Base-by-base conservation (phyloP, 2,888 invertebrate genomes). In the Tillus elongatus region DNA sequence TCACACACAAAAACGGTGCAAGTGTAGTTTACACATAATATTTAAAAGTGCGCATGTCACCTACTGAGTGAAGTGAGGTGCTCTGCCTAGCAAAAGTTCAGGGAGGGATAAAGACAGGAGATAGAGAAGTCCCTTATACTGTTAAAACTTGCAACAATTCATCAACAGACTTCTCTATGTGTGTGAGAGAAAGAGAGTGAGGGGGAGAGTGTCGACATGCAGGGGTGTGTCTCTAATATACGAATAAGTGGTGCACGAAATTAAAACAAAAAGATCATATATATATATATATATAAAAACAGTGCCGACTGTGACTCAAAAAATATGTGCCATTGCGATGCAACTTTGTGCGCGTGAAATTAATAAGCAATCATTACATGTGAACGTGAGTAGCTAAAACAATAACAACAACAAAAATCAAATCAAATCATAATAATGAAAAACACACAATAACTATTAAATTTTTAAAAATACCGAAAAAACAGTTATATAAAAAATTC, bases 311-410 rank as follows among this genome's bases (percentile, higher is more conserved):
- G 62, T 65, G 64, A 64, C 59, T 64, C 54, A 62, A 66, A 61
- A 61, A 64, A 63, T n/a, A 57, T 56, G 66, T 67, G 66, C 66
- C 65, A 66, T 66, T 64, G 65, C 66, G 62, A 58, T 64, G 64
- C 65, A 64, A 57, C 58, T 61, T 53, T 58, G 64, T 66, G 65
- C 64, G 60, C 59, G 57, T 57, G 55, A 61, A 58, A 54, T 56
- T 58, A 58, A 33, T 58, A 64, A 64, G 64, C 66, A 75, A 76
- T 75, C 75, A 76, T 74, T 76, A 77, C 76, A 76, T 76, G 76
- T 77, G 76, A 75, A 73, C 72, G 76, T 77, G 76, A 75, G 75
- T 76, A 75, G 72, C 64, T 64, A 64, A 59, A 56, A 62, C 58
- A 61, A 58, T 57, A 58, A 63, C 54, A 57, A 57, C 57, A 60